Conservation (phyloP, 2,797 vertebrate genomes). For the Sebastes steindachneri region DNA sequence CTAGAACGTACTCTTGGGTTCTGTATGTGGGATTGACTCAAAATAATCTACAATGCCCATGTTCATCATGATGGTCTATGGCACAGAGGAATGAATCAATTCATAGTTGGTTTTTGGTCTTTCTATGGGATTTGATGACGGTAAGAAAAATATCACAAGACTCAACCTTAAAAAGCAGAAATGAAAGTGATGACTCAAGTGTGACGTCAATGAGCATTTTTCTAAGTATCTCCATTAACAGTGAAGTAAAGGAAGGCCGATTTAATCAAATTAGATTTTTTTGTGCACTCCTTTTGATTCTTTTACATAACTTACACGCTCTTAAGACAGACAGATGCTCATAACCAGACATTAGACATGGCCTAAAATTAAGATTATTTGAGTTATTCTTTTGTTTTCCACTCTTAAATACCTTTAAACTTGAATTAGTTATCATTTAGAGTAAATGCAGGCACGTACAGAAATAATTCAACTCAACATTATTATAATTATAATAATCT, state of each 20-base stretch:
- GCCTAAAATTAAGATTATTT: background rate
- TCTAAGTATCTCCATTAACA: background rate
- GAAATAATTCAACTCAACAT: background rate
- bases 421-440: background rate
- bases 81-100: background rate
- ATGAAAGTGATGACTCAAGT: slow-evolving; percentile 36
- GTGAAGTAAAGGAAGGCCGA: background rate
- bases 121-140: background rate
- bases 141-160: slow-evolving; percentile 7
- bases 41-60: slow-evolving; percentile 17
- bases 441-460: background rate
- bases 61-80: background rate
- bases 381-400: background rate
- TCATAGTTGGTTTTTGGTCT: background rate
- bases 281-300: background rate
- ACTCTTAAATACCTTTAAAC: background rate
- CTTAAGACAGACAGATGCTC: background rate
- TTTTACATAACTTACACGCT: background rate
- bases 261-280: background rate
- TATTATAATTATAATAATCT: background rate
- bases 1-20: background rate
- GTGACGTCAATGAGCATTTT: background rate
- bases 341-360: background rate
- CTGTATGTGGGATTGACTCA: slow-evolving; percentile 15
- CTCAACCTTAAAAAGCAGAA: slow-evolving; percentile 42